Base-by-base conservation (phyloP, 2,113 vertebrate species). In the Synodontis membranacea region DNA sequence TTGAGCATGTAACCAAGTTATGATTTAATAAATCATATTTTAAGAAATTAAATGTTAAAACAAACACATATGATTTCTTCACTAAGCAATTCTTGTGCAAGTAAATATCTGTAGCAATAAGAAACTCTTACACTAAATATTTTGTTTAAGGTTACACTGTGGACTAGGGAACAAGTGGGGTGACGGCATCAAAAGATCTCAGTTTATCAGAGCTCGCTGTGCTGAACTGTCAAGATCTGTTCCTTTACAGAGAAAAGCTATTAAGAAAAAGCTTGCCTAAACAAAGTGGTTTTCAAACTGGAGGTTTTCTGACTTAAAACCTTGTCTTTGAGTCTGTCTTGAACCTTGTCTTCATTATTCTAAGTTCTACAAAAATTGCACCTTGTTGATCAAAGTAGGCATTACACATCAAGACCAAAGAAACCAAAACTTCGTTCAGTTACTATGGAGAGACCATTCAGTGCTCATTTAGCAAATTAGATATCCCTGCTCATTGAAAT, bases 1-100 rank as follows among this genome's bases (percentile, higher is more conserved):
- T 84, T 39, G 56, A 58, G 58, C 21, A 37, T 66, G 64, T 66
- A 81, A 81, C 11, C 34, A 58, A 80, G 19, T 42, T 81, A 42
- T 80, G 54, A 60, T 58, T 60, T 81, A 81, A 81, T 81, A 81
- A 81, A 81, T 70, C 64, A 52, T 83, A 70, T 39, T 83, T 25
- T 62, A 62, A 62, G 10, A 62, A 62, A 62, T 60, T 12, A 11
- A 60, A 62, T n/a, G 28, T n/a, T 52, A n/a, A n/a, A 12, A 62
- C n/a, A 62, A 52, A 79, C n/a, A n/a, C n/a, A 37, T 52, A 46
- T 34, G 81, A 58, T 66, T 66, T 15, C 31, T 66, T 66, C 31
- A 5, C 12, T 34, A 66, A 34, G n/a, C 58, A 62, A 7, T 46
- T 34, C 14, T 79, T 19, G 15, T 54, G 46, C n/a, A 17, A 50